Conservation (phyloP, 2,113 vertebrate species). For the Motacilla tschutschensis region DNA sequence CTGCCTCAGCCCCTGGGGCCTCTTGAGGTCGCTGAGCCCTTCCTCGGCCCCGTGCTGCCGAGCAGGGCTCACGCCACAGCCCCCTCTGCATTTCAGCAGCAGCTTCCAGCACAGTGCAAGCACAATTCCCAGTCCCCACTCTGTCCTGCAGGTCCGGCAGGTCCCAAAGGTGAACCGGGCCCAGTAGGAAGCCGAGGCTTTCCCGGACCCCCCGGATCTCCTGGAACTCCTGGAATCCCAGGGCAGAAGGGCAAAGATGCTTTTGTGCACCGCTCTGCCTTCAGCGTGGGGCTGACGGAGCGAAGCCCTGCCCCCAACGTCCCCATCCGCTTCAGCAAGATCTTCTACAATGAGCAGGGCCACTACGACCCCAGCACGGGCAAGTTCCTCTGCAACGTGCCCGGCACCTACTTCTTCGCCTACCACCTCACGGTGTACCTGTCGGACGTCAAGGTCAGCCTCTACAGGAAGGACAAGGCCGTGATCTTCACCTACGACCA, state of each 20-base stretch:
- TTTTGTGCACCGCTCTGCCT: slow-evolving; percentile 76
- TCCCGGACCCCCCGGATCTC: slow-evolving; percentile 21
- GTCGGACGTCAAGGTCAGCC: slow-evolving; percentile 76
- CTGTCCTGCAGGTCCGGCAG: slow-evolving; percentile 66
- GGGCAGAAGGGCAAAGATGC: slow-evolving; percentile 74
- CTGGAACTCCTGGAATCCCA: slow-evolving; percentile 68
- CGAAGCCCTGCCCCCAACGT: slow-evolving; percentile 58
- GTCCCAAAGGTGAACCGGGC: slow-evolving; percentile 71
- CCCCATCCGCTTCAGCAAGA: slow-evolving; percentile 82
- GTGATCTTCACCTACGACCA: slow-evolving; percentile 81
- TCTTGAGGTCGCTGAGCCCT: background rate
- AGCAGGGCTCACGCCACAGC: background rate
- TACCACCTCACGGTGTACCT: slow-evolving; percentile 83
- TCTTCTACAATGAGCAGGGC: slow-evolving; percentile 81
- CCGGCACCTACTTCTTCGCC: slow-evolving; percentile 79
- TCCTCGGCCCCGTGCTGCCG: accelerated
- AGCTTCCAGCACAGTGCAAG: background rate
- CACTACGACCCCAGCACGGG: slow-evolving; percentile 80
- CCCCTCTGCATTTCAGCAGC: accelerated
- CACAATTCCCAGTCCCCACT: background rate
- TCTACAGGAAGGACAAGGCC: slow-evolving; percentile 76
- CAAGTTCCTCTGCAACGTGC: slow-evolving; percentile 79
- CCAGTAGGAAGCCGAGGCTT: slow-evolving; percentile 54
- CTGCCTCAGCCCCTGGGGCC: background rate
- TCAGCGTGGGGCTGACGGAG: slow-evolving; percentile 76